phyloP scores from a whole-genome alignment of 2,797 vertebrate genomes.

The Propithecus deckenii region DNA sequence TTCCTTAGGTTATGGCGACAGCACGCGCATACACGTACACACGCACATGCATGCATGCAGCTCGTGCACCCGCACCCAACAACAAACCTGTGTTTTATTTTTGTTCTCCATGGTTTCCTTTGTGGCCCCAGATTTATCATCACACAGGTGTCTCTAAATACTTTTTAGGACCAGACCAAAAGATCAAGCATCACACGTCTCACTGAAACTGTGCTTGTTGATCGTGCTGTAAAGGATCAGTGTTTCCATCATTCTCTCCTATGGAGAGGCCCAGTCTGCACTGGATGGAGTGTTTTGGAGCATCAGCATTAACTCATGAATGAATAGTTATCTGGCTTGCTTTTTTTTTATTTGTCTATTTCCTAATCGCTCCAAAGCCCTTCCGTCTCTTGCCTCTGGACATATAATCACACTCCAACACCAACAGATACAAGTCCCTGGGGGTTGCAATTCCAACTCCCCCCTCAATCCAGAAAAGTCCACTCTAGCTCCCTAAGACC shows the following conservation, averaged over 20 bases:
- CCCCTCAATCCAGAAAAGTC: neutral
- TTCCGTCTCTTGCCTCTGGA: neutral
- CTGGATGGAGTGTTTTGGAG: neutral
- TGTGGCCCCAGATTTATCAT: neutral
- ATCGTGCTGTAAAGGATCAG: neutral
- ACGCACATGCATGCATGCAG: neutral
- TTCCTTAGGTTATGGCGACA: neutral
- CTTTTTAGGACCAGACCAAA: neutral
- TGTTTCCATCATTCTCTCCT: neutral
- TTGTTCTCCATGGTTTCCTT: neutral
- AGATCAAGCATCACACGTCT: neutral
- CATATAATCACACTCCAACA: neutral
- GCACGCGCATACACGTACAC: neutral
- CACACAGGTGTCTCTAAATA: neutral
- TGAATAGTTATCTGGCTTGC: neutral
- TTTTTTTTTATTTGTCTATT: neutral
- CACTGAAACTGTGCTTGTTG: neutral
- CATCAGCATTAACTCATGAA: neutral
- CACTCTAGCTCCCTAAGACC: rapidly evolving
- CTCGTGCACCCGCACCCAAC: neutral
- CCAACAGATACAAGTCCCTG: neutral
- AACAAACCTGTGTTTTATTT: neutral
- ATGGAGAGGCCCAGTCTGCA: neutral
- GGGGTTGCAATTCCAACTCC: neutral
- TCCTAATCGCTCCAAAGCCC: neutral